Percentiles rank a stretch among this genome's conserved stretches.
Evolutionary conservation across 2,888 invertebrate genomes (phyloP).

Genomic region (Pristionchus fissidentatus): DNA sequence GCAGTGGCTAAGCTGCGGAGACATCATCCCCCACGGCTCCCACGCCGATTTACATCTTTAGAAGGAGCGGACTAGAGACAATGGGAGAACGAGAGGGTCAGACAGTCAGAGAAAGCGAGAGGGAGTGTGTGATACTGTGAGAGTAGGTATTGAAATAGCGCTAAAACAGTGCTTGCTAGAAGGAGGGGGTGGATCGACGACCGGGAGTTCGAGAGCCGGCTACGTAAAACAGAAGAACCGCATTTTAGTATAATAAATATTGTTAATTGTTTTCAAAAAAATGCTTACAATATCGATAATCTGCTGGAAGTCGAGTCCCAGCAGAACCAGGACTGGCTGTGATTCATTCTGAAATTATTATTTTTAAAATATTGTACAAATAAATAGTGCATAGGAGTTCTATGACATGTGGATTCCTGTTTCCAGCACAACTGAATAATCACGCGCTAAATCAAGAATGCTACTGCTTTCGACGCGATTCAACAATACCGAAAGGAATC

Average conservation of each 20-base stretch:
- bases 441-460: too few relatives aligned
- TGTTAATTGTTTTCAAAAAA: neutral
- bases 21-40: neutral
- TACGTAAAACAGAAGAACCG: neutral
- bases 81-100: neutral
- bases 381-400: neutral
- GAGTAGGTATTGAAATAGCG: neutral
- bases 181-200: neutral
- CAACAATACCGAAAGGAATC: neutral
- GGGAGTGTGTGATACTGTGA: neutral
- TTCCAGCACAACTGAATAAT: neutral
- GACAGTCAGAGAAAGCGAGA: too few relatives aligned
- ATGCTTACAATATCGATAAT: conserved; percentile 77
- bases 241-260: neutral
- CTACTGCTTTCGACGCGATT: neutral
- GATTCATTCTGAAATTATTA: conserved; percentile 74
- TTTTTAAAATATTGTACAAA: neutral
- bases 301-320: conserved; percentile 78
- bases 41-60: conserved; percentile 4
- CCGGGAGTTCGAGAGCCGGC: neutral
- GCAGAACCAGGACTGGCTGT: conserved; percentile 76
- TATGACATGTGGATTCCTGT: neutral
- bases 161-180: neutral
- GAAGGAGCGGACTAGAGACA: neutral
- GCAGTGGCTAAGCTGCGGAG: neutral